These are phyloP conservation scores for Tineola bisselliella DNA, from an alignment of 2,888 invertebrate species.

Conservation along the genomic window DNA sequence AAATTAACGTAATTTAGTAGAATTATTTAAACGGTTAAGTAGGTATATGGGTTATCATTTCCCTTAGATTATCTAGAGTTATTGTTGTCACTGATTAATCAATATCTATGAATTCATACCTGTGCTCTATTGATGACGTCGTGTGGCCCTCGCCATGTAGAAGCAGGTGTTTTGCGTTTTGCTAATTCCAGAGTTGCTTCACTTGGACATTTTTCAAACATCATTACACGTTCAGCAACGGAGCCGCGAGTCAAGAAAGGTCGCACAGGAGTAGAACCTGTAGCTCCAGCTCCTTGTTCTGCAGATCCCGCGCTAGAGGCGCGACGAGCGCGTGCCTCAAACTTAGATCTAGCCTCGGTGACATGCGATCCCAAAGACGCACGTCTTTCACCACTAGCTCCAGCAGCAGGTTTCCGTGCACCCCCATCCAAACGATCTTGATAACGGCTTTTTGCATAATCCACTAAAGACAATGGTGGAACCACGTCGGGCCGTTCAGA, in stretches of 20 bases:
- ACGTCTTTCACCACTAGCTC: constrained; percentile 51
- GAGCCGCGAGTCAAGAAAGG: constrained; percentile 90
- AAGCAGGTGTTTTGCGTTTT: constrained; percentile 69
- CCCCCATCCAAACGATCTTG: constrained; percentile 67
- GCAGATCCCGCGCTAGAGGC: constrained; percentile 54
- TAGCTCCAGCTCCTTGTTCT: constrained; percentile 32
- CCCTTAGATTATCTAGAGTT: background rate
- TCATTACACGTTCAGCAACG: constrained; percentile 88
- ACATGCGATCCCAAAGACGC: constrained; percentile 60
- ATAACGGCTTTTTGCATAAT: constrained; percentile 73
- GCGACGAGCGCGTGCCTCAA: constrained; percentile 59
- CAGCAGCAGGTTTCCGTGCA: constrained; percentile 52
- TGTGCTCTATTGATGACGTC: constrained; percentile 66
- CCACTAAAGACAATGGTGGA: constrained; percentile 68
- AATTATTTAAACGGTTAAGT: no score
- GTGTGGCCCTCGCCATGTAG: constrained; percentile 66
- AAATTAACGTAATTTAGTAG: no score
- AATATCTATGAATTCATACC: constrained; percentile 30
- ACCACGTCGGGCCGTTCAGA: constrained; percentile 59
- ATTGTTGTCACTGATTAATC: background rate
- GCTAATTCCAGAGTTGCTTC: constrained; percentile 73
- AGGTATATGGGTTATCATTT: background rate
- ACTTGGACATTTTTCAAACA: constrained; percentile 91
- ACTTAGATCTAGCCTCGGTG: constrained; percentile 60
- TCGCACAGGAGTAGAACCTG: constrained; percentile 71